These are phyloP conservation scores for Steinernema hermaphroditum DNA, from an alignment of 2,888 invertebrate genomes.

Conservation along the genomic window DNA sequence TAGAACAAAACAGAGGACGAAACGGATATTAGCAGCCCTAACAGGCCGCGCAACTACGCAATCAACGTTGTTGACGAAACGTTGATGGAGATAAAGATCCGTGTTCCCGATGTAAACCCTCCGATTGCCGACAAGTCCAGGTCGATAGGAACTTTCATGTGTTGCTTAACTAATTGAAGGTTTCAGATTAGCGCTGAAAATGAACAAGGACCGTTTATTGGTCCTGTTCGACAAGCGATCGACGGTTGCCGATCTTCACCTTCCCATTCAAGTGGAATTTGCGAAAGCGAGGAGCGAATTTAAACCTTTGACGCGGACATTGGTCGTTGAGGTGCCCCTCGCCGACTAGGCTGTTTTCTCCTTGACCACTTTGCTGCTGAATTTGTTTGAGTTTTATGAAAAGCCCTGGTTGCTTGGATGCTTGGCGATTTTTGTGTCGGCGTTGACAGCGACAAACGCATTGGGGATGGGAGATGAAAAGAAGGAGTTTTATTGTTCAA, in stretches of 20 bases:
- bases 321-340: neutral
- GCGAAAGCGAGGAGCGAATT: slow-evolving; percentile 40
- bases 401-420: too few species aligned
- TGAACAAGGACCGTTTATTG: slow-evolving; percentile 45
- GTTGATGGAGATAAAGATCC: slow-evolving; percentile 38
- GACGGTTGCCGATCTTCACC: slow-evolving; percentile 41
- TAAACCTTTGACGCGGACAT: slow-evolving; percentile 29
- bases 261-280: slow-evolving; percentile 31
- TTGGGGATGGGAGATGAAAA: too few species aligned
- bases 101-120: slow-evolving; percentile 28
- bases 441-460: too few species aligned
- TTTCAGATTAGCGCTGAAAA: slow-evolving; percentile 41
- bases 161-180: too few species aligned
- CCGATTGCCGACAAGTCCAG: neutral
- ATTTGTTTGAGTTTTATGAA: too few species aligned
- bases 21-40: slow-evolving; percentile 30
- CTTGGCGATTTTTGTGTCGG: too few species aligned
- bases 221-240: slow-evolving; percentile 40
- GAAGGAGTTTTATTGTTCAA: slow-evolving; percentile 14
- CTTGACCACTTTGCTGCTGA: neutral
- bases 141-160: neutral
- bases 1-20: slow-evolving; percentile 33
- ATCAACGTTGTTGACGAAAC: slow-evolving; percentile 33
- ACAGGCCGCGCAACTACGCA: slow-evolving; percentile 9
- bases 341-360: neutral